Percentiles rank a stretch among this genome's conserved stretches.
phyloP scores from a whole-genome alignment of 2,797 vertebrate species.

The Austrolebias charrua region DNA sequence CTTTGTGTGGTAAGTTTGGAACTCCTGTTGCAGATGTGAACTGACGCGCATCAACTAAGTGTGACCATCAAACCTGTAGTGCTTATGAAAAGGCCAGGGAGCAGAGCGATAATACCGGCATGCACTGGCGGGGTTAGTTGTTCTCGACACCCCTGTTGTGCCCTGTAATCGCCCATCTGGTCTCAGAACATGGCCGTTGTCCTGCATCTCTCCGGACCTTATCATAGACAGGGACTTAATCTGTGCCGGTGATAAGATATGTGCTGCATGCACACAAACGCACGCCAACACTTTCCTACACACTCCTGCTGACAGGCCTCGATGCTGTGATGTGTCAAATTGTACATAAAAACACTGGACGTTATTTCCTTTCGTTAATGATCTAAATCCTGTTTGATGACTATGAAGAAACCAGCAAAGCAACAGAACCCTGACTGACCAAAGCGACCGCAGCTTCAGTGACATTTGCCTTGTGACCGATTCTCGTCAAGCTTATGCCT shows the following conservation, averaged over 20 bases:
- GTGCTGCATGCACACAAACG: constrained; percentile 22
- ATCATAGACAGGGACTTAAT: constrained; percentile 64
- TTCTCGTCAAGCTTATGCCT: constrained; percentile 39
- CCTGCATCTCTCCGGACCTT: constrained; percentile 56
- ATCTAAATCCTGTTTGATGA: constrained; percentile 9
- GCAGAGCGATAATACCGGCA: constrained; percentile 55
- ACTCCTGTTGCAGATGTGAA: constrained; percentile 11
- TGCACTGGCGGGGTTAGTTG: constrained; percentile 41
- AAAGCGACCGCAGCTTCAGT: background rate
- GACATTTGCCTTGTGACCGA: constrained; percentile 28
- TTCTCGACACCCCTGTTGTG: constrained; percentile 24
- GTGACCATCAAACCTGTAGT: constrained; percentile 36
- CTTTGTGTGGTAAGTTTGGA: too few species aligned
- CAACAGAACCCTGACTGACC: background rate
- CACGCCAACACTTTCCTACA: background rate
- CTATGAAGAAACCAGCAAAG: background rate
- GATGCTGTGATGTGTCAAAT: constrained; percentile 18
- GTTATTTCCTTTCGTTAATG: constrained; percentile 26
- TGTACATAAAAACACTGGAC: constrained; percentile 19
- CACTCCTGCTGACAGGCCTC: constrained; percentile 17
- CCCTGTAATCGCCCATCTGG: constrained; percentile 65
- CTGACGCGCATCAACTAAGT: constrained; percentile 11
- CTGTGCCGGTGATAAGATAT: constrained; percentile 65
- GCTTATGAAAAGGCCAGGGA: constrained; percentile 55
- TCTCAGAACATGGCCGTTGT: constrained; percentile 31